These are phyloP conservation scores for Pachyuromys duprasi DNA, from an alignment of 2,797 vertebrate species.

Conservation along the genomic window DNA sequence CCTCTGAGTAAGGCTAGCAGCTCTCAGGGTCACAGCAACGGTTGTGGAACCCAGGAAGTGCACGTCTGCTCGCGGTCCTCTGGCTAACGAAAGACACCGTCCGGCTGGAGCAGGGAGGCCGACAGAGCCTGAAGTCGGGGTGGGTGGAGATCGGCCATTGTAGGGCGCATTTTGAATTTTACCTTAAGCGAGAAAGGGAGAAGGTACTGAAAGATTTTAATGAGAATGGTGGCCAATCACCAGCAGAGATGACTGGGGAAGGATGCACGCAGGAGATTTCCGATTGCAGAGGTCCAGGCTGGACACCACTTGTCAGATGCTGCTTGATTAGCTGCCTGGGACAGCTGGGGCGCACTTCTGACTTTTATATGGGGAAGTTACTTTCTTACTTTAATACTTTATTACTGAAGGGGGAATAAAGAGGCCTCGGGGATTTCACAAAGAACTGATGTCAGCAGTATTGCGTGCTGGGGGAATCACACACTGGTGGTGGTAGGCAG, in stretches of 20 bases:
- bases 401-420: not conserved
- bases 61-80: not conserved
- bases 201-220: constrained; percentile 21
- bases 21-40: not conserved
- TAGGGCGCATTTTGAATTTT: constrained; percentile 16
- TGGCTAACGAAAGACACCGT: not conserved
- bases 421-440: constrained; percentile 55
- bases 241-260: not conserved
- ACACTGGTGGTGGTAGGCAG: not conserved
- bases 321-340: constrained; percentile 31
- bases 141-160: too few species aligned
- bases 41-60: not conserved
- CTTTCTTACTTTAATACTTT: too few species aligned
- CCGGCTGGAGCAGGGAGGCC: not conserved
- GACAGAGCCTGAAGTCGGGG: not conserved
- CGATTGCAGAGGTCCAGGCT: not conserved
- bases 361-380: constrained; percentile 23
- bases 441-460: not conserved
- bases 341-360: not conserved
- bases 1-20: not conserved
- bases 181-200: not conserved
- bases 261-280: not conserved
- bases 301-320: not conserved
- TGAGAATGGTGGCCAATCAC: not conserved
- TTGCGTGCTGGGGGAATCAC: constrained; percentile 16